Base-by-base conservation (phyloP, 2,888 invertebrate genomes). In the Caenorhabditis panamensis region DNA sequence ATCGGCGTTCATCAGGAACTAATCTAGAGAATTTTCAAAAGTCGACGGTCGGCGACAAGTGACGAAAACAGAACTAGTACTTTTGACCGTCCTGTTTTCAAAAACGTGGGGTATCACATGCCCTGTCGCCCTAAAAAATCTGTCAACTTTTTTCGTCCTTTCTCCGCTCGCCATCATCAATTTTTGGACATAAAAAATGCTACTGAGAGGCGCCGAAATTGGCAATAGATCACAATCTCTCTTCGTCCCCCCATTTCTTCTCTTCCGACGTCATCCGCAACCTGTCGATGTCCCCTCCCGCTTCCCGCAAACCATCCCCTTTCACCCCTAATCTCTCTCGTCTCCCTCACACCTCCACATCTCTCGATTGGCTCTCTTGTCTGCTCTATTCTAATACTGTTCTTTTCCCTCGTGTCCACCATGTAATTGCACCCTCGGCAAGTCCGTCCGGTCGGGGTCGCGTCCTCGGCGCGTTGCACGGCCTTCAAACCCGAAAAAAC, bases 401-500 rank as follows among this genome's bases (percentile, higher is more conserved):
- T 26, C 54, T 1, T 36, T 56, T 31, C 16, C 61, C 51, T 9
- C 16, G 31, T 16, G 41, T 47, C 49, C 44, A 22, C 11, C 18
- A 16, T 24, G 16, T 49, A 47, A 36, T 36, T 47, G 47, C n/a
- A 49, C 51, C 24, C 47, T 31, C 22, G 4, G 20, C 22, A 22
- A 41, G 28, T 63, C 31, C 37, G 22, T 20, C 63, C 51, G 22
- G 51, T 41, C 47, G 11, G 41, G 41, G 41, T 49, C 59, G 37
- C 36, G 47, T 16, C 62, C 28, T 26, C 49, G 31, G 36, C 41
- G 47, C 22, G 1, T 26, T 73, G 64, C 62, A 71, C 64, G 73
- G 49, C 73, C 73, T 73, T 73, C 73, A 73, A 73, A 71, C 58
- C 44, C 63, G 58, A 44, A 58, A 47, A 66, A 64, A 64, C 72